Percentiles rank a stretch among this genome's conserved stretches.
These are phyloP conservation scores for Microplitis deprimator DNA, from an alignment of 2,888 invertebrate species.

Conservation along the genomic window DNA sequence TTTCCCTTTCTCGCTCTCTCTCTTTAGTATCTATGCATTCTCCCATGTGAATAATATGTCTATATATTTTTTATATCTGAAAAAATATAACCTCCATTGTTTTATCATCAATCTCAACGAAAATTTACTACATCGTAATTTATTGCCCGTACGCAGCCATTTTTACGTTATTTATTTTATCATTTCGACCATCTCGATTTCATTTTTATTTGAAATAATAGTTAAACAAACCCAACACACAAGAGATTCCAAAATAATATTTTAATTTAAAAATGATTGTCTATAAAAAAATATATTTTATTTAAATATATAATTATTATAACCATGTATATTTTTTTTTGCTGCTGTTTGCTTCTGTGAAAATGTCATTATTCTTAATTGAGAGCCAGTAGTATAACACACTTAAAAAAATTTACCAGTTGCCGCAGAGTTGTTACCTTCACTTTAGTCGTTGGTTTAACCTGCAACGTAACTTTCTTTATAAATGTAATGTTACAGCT, in stretches of 20 bases:
- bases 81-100: not conserved
- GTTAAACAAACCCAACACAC: not conserved
- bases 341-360: not conserved
- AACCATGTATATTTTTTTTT: no score
- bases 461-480: slow-evolving; percentile 1
- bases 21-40: not conserved
- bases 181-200: not conserved
- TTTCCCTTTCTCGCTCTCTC: not conserved
- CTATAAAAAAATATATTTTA: no score
- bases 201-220: not conserved
- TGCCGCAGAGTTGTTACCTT: not conserved
- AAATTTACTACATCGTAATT: not conserved
- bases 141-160: not conserved
- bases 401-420: not conserved
- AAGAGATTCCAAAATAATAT: not conserved
- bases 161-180: slow-evolving; percentile 1
- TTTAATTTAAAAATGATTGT: not conserved
- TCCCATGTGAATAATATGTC: not conserved
- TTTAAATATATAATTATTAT: no score
- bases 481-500: not conserved
- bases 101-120: not conserved
- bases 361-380: not conserved
- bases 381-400: not conserved
- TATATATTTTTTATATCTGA: not conserved
- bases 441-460: not conserved